Evolutionary conservation across 2,113 vertebrate genomes (phyloP).

Genomic region (Perognathus longimembris): DNA sequence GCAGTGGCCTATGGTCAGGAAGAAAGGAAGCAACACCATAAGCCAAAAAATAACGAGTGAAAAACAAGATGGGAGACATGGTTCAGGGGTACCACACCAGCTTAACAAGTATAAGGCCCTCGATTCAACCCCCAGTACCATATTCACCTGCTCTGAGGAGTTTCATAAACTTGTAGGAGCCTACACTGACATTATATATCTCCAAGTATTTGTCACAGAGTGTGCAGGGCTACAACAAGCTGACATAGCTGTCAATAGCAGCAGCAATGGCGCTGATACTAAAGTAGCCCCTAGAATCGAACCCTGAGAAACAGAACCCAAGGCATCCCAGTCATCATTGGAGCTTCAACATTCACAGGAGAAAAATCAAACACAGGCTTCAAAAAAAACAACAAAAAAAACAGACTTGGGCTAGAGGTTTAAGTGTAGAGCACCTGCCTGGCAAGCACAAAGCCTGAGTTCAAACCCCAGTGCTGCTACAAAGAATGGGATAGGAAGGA

Average conservation of each 20-base stretch:
- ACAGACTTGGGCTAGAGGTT: no score
- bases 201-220: slow-evolving; percentile 7
- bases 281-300: not conserved
- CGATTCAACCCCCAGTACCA: no score
- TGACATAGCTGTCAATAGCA: slow-evolving; percentile 3
- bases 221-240: not conserved
- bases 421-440: not conserved
- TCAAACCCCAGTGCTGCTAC: no score
- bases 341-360: not conserved
- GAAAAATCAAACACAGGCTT: slow-evolving; percentile 25
- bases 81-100: no score
- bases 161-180: not conserved
- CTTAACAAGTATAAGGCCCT: no score
- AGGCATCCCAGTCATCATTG: not conserved
- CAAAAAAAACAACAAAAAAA: slow-evolving; percentile 11
- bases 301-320: slow-evolving; percentile 9
- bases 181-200: slow-evolving; percentile 21
- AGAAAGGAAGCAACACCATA: no score
- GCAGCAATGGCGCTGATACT: not conserved
- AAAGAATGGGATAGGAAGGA: not conserved
- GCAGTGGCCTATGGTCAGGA: no score
- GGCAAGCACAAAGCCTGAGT: not conserved
- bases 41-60: no score
- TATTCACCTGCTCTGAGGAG: no score
- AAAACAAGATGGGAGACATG: no score